Evolutionary conservation across 2,113 vertebrate species (phyloP).

Genomic region (Sceloporus tristichus): DNA sequence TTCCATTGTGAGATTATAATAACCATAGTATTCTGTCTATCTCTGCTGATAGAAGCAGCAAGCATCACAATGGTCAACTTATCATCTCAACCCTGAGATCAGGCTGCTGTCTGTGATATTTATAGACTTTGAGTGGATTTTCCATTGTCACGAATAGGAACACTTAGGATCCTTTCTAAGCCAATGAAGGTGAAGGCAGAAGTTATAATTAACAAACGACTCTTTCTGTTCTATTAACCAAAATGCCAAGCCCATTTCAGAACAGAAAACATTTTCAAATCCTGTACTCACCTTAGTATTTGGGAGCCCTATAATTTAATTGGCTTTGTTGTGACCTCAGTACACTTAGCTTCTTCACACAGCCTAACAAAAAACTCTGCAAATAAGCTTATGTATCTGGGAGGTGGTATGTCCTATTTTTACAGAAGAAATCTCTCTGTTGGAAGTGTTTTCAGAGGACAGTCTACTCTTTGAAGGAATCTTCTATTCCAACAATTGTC

Average conservation of each 20-base stretch:
- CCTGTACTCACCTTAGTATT: not conserved
- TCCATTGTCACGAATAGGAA: not conserved
- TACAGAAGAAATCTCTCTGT: not conserved
- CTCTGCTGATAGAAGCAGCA: not conserved
- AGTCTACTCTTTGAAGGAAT: not conserved
- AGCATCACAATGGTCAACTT: not conserved
- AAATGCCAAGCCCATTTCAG: slow-evolving; percentile 5
- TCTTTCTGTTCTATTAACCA: not conserved
- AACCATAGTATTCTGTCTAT: not conserved
- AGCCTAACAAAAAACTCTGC: not conserved
- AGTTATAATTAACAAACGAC: not conserved
- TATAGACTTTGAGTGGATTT: not conserved
- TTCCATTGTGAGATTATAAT: too few species aligned
- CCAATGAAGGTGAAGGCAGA: not conserved
- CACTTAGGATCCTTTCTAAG: not conserved
- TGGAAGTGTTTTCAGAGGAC: not conserved
- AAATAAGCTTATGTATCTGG: not conserved
- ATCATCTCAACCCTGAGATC: too few species aligned
- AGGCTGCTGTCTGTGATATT: not conserved
- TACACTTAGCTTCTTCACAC: slow-evolving; percentile 4
- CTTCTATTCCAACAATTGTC: not conserved
- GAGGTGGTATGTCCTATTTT: not conserved
- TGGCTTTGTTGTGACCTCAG: not conserved
- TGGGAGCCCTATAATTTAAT: not conserved
- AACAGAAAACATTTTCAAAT: not conserved